These are phyloP conservation scores for Hemitrygon akajei DNA, from an alignment of 2,797 vertebrate species.

Conservation along the genomic window DNA sequence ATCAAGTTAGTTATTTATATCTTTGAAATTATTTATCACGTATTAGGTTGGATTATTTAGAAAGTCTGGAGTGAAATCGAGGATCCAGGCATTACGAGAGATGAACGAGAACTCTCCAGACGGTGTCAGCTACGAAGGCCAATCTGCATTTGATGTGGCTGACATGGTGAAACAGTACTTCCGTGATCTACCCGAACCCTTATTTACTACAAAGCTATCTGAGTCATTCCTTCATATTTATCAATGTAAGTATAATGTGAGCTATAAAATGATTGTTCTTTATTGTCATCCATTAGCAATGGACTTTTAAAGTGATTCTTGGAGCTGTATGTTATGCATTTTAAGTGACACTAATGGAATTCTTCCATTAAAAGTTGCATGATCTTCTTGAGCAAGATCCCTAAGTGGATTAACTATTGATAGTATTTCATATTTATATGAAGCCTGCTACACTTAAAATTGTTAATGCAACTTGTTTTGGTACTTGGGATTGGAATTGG, in stretches of 20 bases:
- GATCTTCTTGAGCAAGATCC: background rate
- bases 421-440: background rate
- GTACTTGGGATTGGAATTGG: background rate
- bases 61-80: constrained; percentile 79
- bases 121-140: constrained; percentile 61
- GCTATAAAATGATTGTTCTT: background rate
- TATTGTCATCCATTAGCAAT: background rate
- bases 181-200: constrained; percentile 76
- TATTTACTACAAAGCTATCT: constrained; percentile 74
- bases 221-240: constrained; percentile 82
- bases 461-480: background rate
- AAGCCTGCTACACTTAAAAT: background rate
- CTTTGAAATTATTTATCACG: background rate
- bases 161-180: constrained; percentile 87
- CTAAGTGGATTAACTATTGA: too few species aligned
- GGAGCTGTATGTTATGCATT: background rate
- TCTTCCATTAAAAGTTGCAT: background rate
- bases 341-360: background rate
- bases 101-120: constrained; percentile 68
- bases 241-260: constrained; percentile 63
- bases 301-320: background rate
- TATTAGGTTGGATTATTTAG: constrained; percentile 76
- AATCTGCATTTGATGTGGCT: constrained; percentile 79
- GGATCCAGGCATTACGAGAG: constrained; percentile 73
- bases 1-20: background rate